Conservation (phyloP, 2,888 invertebrate species). For the Ichneumoninae sp. region DNA sequence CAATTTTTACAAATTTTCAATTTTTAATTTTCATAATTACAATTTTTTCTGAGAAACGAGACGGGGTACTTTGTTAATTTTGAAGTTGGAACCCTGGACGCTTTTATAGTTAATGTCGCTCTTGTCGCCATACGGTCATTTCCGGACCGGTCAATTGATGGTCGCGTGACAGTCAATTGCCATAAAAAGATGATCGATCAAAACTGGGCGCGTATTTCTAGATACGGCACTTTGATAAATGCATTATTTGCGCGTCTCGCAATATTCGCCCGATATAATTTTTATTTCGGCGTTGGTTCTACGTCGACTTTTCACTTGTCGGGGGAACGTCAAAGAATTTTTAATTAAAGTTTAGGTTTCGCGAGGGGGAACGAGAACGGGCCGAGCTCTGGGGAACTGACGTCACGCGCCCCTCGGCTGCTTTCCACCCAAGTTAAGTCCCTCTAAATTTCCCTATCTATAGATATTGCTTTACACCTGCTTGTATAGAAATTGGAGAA, state of each 20-base stretch:
- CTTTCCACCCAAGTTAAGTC: slow-evolving; percentile 2
- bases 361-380: slow-evolving; percentile 33
- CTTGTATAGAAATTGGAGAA: slow-evolving; percentile 18
- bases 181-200: too few relatives aligned
- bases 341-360: slow-evolving; percentile 58
- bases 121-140: too few relatives aligned
- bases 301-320: slow-evolving; percentile 29
- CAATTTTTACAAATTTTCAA: too few relatives aligned
- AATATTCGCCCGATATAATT: not conserved
- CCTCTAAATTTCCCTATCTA: slow-evolving; percentile 9
- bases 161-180: too few relatives aligned
- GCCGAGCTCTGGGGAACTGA: slow-evolving; percentile 43
- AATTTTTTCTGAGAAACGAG: too few relatives aligned
- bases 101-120: too few relatives aligned
- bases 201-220: too few relatives aligned
- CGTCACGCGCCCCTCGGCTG: slow-evolving; percentile 49
- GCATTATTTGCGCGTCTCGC: not conserved
- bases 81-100: too few relatives aligned
- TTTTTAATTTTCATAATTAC: too few relatives aligned
- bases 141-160: too few relatives aligned
- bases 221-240: not conserved
- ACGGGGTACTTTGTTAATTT: too few relatives aligned
- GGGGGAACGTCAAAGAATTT: slow-evolving; percentile 56
- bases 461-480: slow-evolving; percentile 35
- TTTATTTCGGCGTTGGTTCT: slow-evolving; percentile 12